These are phyloP conservation scores for Anas platyrhynchos DNA, from an alignment of 2,113 vertebrate genomes.

Conservation along the genomic window DNA sequence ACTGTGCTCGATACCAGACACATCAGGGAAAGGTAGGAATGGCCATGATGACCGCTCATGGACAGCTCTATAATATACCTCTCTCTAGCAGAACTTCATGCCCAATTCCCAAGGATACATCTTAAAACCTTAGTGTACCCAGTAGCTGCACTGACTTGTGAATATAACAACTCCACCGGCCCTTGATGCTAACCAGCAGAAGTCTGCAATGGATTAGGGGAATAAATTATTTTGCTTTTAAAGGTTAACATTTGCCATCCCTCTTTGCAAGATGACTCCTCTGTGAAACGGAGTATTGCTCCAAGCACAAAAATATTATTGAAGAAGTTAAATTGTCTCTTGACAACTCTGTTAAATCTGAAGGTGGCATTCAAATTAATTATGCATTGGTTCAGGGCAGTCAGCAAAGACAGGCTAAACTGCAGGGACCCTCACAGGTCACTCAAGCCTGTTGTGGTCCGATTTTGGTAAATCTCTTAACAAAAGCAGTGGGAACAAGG, in stretches of 20 bases:
- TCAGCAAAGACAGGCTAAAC: background rate
- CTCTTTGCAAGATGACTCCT: background rate
- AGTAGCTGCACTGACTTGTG: background rate
- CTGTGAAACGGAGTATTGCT: slow-evolving; percentile 18
- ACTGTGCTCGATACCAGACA: background rate
- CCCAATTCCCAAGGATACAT: background rate
- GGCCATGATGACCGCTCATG: background rate
- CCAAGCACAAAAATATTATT: slow-evolving; percentile 22
- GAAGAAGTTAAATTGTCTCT: slow-evolving; percentile 9
- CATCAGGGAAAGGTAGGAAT: background rate
- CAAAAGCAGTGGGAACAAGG: background rate
- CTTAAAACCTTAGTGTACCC: background rate
- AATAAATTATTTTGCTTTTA: slow-evolving; percentile 48
- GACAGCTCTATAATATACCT: background rate
- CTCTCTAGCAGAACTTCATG: background rate
- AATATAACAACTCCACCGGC: background rate
- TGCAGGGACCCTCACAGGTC: background rate
- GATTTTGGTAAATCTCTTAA: background rate
- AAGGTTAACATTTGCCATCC: slow-evolving; percentile 46
- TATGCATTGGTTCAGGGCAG: background rate
- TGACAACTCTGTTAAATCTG: background rate
- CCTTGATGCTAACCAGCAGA: background rate
- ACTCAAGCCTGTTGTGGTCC: background rate
- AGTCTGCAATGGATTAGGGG: background rate
- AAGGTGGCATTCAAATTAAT: slow-evolving; percentile 15